Percentiles rank a stretch among this genome's conserved stretches.
phyloP scores from a whole-genome alignment of 2,113 vertebrate species.

The Epinephelus lanceolatus region DNA sequence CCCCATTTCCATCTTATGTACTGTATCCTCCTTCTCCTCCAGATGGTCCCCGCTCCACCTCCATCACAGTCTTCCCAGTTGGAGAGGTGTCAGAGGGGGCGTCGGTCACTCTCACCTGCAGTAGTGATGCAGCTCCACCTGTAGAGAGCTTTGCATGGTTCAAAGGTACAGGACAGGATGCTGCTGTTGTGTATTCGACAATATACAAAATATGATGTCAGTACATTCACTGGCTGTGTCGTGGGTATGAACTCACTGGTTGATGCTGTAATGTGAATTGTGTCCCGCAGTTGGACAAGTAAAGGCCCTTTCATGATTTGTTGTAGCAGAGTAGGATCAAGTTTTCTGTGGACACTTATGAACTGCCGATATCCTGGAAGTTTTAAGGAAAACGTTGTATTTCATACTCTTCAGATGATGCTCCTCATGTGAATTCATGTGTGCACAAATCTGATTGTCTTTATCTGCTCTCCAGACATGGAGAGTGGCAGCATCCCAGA shows the following conservation, averaged over 20 bases:
- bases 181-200: background rate
- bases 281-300: background rate
- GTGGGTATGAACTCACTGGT: background rate
- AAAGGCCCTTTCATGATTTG: background rate
- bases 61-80: constrained; percentile 66
- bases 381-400: background rate
- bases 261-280: constrained; percentile 7
- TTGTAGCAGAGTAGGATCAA: background rate
- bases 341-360: background rate
- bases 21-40: background rate
- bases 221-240: background rate
- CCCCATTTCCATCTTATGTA: no score
- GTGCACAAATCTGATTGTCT: background rate
- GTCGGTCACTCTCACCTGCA: constrained; percentile 82
- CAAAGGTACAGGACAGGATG: constrained; percentile 64
- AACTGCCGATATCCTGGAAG: background rate
- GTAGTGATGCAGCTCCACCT: constrained; percentile 81
- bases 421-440: background rate
- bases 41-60: constrained; percentile 82
- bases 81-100: constrained; percentile 75
- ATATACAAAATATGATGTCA: background rate
- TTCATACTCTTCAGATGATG: background rate
- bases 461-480: constrained; percentile 66
- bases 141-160: constrained; percentile 87
- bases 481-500: constrained; percentile 85